These are phyloP conservation scores for Tanytarsus gracilentus DNA, from an alignment of 2,888 invertebrate genomes.

Conservation along the genomic window DNA sequence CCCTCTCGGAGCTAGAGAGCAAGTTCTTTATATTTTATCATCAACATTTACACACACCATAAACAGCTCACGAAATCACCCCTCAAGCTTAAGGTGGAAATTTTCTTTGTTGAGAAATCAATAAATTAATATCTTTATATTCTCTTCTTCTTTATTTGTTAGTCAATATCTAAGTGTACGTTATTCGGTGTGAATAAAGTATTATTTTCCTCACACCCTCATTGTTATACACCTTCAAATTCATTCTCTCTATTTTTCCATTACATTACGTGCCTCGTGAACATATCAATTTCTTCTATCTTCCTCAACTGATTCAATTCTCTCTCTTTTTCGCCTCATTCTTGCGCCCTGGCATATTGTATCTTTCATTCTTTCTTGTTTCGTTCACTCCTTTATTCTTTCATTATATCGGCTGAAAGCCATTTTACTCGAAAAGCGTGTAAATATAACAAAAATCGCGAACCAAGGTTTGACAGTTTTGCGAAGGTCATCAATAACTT, in stretches of 20 bases:
- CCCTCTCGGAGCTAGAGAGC: slow-evolving; percentile 1
- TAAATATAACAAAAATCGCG: too few relatives aligned
- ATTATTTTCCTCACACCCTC: slow-evolving; percentile 1
- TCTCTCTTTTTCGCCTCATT: not conserved
- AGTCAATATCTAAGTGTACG: slow-evolving; percentile 6
- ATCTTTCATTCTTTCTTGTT: not conserved
- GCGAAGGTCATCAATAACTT: too few relatives aligned
- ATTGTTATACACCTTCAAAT: slow-evolving; percentile 9
- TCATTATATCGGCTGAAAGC: too few relatives aligned
- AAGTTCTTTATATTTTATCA: not conserved
- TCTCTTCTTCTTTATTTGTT: not conserved
- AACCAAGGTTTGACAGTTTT: too few relatives aligned
- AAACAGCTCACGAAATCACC: too few relatives aligned
- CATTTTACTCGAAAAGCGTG: too few relatives aligned
- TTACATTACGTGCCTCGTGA: slow-evolving; percentile 25
- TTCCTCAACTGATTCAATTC: not conserved
- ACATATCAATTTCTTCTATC: slow-evolving; percentile 26
- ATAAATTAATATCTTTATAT: slow-evolving; percentile 29
- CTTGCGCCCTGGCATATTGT: too few relatives aligned
- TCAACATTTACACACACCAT: not conserved
- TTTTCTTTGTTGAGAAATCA: too few relatives aligned
- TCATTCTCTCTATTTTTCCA: slow-evolving; percentile 13
- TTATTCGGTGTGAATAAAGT: slow-evolving; percentile 22
- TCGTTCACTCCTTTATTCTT: too few relatives aligned
- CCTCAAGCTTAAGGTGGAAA: too few relatives aligned